Base-by-base conservation (phyloP, 2,113 vertebrate genomes). In the Gobio gobio region DNA sequence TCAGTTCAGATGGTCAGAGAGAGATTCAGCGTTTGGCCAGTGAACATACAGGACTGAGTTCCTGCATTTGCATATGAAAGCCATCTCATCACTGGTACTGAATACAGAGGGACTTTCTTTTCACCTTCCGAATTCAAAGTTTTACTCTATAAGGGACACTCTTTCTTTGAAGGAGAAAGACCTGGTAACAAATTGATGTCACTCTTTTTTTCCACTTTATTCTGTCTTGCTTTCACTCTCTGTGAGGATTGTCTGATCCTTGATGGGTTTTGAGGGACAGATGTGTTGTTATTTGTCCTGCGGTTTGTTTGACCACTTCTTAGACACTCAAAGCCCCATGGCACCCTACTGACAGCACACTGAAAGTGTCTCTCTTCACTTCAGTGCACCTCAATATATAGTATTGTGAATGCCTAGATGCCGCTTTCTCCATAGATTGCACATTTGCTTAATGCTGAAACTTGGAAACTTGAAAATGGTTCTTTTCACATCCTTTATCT, bases 61-160 rank as follows among this genome's bases (percentile, higher is more conserved):
- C 79, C 70, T 87, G 73, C 54, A 92, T 93, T 92, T 89, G 88
- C 90, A 92, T 92, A 85, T 92, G 90, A 93, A 91, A 84, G 76
- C 89, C 84, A 88, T 29, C 87, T 87, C 66, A 82, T 88, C 90
- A 74, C 83, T 2, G 18, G 45, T 72, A 26, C 78, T 89, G 88
- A 92, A 91, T 92, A 51, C 84, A 56, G 29, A 87, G 20, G 84
- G 82, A 82, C 87, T 79, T 87, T 86, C 86, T 88, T 86, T 78
- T 88, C 78, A 89, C 80, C 56, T 58, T 56, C 63, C 85, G 61
- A 70, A 80, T 80, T 14, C 26, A 49, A 81, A 56, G 68, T 61
- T 84, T 82, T 45, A 79, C 26, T 84, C 63, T 36, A 84, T 84
- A 75, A 7, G 33, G 3, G 70, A 49, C 49, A 43, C 59, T 84